Evolutionary conservation across 37 sponge, comb jelly and placozoan species (phyloP).

Genomic region (Axinella damicornis): DNA sequence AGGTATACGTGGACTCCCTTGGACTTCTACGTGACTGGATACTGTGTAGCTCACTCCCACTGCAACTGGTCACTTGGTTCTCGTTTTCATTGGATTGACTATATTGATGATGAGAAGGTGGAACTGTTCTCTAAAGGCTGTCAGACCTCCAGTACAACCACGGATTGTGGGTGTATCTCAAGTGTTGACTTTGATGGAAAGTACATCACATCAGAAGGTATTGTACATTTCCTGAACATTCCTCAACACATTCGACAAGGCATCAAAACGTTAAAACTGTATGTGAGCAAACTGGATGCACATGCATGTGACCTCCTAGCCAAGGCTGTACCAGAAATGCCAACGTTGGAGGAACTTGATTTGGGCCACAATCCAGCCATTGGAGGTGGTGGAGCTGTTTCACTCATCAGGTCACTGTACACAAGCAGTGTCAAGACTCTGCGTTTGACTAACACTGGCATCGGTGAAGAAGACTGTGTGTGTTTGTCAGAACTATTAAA

Average conservation of each 20-base stretch:
- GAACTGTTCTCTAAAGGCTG: not conserved
- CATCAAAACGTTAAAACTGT: not conserved
- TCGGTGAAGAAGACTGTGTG: not conserved
- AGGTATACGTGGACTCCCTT: no score
- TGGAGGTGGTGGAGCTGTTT: slow-evolving; percentile 12
- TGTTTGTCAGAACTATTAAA: not conserved
- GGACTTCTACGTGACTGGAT: not conserved
- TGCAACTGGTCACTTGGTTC: not conserved
- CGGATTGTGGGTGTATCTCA: not conserved
- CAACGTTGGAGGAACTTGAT: not conserved
- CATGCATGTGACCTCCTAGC: slow-evolving; percentile 5
- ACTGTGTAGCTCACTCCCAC: not conserved
- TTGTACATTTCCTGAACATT: not conserved
- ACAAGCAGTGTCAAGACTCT: not conserved
- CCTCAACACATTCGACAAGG: not conserved
- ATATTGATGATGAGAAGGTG: not conserved
- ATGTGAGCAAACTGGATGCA: not conserved
- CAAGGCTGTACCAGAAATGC: not conserved
- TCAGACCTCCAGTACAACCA: not conserved
- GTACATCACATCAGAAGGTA: not conserved
- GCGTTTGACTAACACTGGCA: not conserved
- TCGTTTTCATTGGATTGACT: not conserved
- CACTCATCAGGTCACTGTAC: not conserved
- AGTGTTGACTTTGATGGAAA: not conserved
- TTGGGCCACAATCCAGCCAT: not conserved